Evolutionary conservation across 1,140 invertebrate species (phyloP), one percentile per base, ranked within the genome.

Genomic region (Lutraria rhynchaena): DNA sequence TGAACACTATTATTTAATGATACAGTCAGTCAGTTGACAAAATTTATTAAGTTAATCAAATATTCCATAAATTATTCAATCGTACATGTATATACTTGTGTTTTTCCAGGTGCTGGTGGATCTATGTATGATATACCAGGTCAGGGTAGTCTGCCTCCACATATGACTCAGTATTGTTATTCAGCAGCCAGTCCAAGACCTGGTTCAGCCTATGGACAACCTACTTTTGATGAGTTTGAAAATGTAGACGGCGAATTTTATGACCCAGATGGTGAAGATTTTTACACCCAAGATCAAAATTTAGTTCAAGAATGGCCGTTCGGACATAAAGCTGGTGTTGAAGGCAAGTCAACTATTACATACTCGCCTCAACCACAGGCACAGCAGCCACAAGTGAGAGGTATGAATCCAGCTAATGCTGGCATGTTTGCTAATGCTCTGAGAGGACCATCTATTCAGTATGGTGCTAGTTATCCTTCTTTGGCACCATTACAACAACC

Each of bases 351-450:
- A 15, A 87, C 87, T 15, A 74, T 90, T 3, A 83, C 85, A 17
- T 87, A 85, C 78, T 81, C 86, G 2, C 83, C 85, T 49, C 83
- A 81, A 24, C 63, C 35, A 53, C 69, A 55, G 65, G 35, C 83
- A 87, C 51, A 83, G 81, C 0, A 75, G 37, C 73, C 41, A 69
- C 88, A 53, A 33, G 35, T 58, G 2, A 33, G 67, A 31, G 67
- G 24, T 49, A 17, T 65, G 80, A 65, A 86, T 87, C 67, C 86
- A 82, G 0, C 83, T 77, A 58, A 70, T 87, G 33, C 77, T 13
- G 90, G 90, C 9, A 88, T 86, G 82, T 89, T 90, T 85, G 86
- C 85, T 78, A 85, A 87, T 58, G 87, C 86, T 17, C 57, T 89
- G 17, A 46, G 89, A 41, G 89, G 89, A 17, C 89, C 85, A 53